Evolutionary conservation across 1,140 invertebrate genomes (phyloP).

Genomic region (Dufourea novaeangliae): DNA sequence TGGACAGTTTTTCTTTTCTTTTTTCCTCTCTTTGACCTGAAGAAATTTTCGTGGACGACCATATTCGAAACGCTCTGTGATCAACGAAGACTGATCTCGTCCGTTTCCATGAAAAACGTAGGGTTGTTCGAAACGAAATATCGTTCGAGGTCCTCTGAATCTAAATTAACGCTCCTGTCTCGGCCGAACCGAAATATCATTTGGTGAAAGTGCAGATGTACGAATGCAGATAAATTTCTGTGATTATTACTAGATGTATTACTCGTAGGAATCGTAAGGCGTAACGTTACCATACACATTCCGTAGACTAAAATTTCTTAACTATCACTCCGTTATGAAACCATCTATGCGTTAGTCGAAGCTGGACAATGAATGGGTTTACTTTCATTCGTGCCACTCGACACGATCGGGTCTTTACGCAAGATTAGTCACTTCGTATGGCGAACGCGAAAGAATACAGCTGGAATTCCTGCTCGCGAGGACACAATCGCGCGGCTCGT

Average conservation of each 20-base stretch:
- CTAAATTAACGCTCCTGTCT: no score
- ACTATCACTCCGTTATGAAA: background rate
- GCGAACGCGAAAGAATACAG: background rate
- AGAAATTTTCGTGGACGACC: conserved; percentile 62
- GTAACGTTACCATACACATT: conserved; percentile 33
- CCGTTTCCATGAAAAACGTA: conserved; percentile 66
- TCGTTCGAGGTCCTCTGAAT: no score
- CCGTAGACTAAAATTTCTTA: conserved; percentile 27
- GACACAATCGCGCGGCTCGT: background rate
- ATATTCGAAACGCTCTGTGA: conserved; percentile 81
- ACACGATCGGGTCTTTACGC: conserved; percentile 3
- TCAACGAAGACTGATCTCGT: conserved; percentile 79
- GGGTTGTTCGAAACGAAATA: background rate
- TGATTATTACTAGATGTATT: conserved; percentile 25
- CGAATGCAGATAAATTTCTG: conserved; percentile 40
- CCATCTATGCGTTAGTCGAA: conserved; percentile 1
- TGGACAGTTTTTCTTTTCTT: conserved; percentile 6
- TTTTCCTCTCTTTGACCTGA: no score
- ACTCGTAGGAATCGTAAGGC: conserved; percentile 17
- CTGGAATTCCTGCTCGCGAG: no score
- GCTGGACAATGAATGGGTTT: background rate
- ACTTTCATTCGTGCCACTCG: conserved; percentile 7
- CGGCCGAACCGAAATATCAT: no score
- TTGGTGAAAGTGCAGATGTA: no score
- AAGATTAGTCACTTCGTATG: background rate